Percentiles rank a stretch among this genome's conserved stretches.
These are phyloP conservation scores for Macrophya annulata DNA, from an alignment of 2,888 invertebrate genomes.

Conservation along the genomic window DNA sequence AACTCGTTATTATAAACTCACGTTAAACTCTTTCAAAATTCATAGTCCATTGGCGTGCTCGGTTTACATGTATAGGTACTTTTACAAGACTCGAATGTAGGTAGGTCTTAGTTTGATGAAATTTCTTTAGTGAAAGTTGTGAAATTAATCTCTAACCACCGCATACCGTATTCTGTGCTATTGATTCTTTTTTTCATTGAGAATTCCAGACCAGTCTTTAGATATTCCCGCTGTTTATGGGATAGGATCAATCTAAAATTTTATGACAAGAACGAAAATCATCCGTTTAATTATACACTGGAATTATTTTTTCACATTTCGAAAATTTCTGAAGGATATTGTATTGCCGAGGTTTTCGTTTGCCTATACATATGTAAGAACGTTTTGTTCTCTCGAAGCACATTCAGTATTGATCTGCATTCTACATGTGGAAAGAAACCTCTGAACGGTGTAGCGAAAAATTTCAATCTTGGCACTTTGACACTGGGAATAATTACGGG, in stretches of 20 bases:
- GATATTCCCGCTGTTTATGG: background rate
- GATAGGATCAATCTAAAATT: background rate
- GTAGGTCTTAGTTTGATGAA: slow-evolving; percentile 11
- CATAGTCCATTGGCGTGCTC: background rate
- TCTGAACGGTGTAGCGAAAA: slow-evolving; percentile 1
- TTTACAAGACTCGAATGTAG: background rate
- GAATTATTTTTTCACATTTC: slow-evolving; percentile 4
- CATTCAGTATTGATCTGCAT: slow-evolving; percentile 35
- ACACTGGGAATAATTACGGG: slow-evolving; percentile 50
- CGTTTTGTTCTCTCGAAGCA: slow-evolving; percentile 33
- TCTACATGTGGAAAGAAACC: slow-evolving; percentile 5
- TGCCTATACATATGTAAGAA: background rate
- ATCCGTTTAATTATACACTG: background rate
- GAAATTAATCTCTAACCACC: background rate
- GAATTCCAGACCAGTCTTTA: background rate
- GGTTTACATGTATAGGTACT: background rate
- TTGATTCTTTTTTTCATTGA: background rate
- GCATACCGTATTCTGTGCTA: background rate
- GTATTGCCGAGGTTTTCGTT: background rate
- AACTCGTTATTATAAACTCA: too few species aligned
- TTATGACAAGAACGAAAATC: background rate
- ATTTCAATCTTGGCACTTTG: slow-evolving; percentile 52
- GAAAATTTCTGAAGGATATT: background rate
- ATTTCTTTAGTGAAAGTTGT: slow-evolving; percentile 13
- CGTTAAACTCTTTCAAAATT: too few species aligned